Evolutionary conservation across 2,888 invertebrate species (phyloP), one percentile per base, ranked within the genome.

Genomic region (Cryptus viduatorius): DNA sequence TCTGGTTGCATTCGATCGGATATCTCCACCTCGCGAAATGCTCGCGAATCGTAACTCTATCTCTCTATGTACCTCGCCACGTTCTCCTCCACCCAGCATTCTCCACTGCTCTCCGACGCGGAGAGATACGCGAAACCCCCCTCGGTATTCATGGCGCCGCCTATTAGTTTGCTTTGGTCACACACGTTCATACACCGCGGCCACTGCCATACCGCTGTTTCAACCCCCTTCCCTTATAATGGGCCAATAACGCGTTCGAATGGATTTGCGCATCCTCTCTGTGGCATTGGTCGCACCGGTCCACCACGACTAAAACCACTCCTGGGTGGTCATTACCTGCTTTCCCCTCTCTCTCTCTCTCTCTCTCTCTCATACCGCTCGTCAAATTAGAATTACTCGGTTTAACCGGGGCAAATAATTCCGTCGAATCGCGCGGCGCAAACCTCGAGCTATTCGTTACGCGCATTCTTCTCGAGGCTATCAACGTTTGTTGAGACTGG

Each of bases 221-320:
- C 61, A n/a, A n/a, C 29, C 61, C 29, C 61, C n/a, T 67, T 53
- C 65, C 76, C 82, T 81, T 80, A 85, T 88, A 88, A 88, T 79
- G 84, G 82, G 84, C 83, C 84, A 87, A 86, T 88, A 88, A 87
- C 84, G 81, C 76, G 77, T 84, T 48, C 69, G 72, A 82, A 84
- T 83, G 53, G 68, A 84, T 84, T 86, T 72, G 83, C 44, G 59
- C 19, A 53, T 80, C 68, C 59, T 69, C 73, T 24, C 69, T 73
- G 37, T 37, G 46, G 79, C 61, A 29, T 69, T 53, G 37, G 16
- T 64, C 69, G 48, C 37, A 37, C 37, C 42, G 76, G 4, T 76
- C 48, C 24, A 82, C 75, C 72, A 48, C 77, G 37, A 73, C 73
- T 44, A 79, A 82, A 79, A 72, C 83, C 80, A 68, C 73, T 68